Conservation (phyloP, 2,888 invertebrate genomes). For the Rambutsinella grinnellia region DNA sequence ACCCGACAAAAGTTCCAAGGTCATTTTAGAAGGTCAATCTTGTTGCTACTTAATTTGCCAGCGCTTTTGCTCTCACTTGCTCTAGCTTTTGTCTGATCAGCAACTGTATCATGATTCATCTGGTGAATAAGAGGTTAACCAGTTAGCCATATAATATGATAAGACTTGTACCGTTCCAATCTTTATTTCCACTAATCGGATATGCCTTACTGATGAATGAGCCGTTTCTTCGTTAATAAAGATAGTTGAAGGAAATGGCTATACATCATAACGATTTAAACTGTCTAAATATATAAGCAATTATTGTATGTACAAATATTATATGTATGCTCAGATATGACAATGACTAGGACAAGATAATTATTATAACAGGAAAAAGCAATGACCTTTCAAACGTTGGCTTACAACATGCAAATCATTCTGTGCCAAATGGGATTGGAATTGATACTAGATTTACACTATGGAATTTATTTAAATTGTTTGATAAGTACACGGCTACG, state of each 20-base stretch:
- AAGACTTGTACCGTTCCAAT: neutral
- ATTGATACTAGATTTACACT: no score
- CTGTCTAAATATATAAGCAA: no score
- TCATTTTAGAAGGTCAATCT: constrained; percentile 54
- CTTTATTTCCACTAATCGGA: neutral
- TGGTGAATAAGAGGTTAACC: neutral
- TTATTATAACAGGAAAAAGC: no score
- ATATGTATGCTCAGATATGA: no score
- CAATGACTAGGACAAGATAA: no score
- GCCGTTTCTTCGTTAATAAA: neutral
- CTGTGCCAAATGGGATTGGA: no score
- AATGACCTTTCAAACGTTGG: constrained; percentile 15
- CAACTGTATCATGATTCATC: neutral
- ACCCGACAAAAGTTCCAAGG: constrained; percentile 57
- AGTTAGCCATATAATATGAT: neutral
- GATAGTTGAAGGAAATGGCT: neutral
- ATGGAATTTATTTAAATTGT: no score
- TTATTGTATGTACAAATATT: no score
- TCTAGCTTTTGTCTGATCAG: constrained; percentile 7
- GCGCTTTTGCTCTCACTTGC: neutral
- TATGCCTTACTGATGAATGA: neutral
- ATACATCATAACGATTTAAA: no score
- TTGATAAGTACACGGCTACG: no score
- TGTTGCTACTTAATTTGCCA: constrained; percentile 49
- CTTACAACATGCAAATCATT: no score